A percentile compares a stretch with the other conserved stretches of the same genome.
phyloP scores from a whole-genome alignment of 2,113 vertebrate species.

The Albula goreensis region DNA sequence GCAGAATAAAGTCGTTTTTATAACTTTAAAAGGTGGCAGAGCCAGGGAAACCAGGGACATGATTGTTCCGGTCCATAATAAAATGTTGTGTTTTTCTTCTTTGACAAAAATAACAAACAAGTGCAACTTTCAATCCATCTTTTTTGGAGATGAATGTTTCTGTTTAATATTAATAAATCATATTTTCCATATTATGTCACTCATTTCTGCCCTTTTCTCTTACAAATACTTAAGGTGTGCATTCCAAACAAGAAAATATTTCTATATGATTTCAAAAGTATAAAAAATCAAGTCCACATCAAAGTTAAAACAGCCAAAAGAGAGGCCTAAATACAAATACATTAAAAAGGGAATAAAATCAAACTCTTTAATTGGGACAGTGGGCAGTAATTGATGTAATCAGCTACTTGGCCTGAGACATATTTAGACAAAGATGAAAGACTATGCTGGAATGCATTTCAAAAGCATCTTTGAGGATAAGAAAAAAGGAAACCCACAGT shows the following conservation, averaged over 20 bases:
- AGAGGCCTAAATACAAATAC: not conserved
- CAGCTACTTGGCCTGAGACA: too few species aligned
- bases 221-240: not conserved
- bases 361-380: too few species aligned
- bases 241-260: not conserved
- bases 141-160: not conserved
- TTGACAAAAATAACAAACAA: not conserved
- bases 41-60: not conserved
- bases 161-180: not conserved
- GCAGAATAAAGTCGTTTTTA: not conserved
- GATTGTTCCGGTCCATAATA: conserved; percentile 4
- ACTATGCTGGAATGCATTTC: too few species aligned
- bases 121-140: too few species aligned
- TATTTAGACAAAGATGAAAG: too few species aligned
- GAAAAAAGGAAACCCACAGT: too few species aligned
- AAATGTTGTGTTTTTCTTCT: not conserved
- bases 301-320: not conserved
- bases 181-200: not conserved
- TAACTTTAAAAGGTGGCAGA: not conserved
- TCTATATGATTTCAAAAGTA: not conserved
- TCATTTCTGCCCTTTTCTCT: not conserved
- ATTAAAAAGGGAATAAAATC: not conserved
- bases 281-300: not conserved
- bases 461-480: too few species aligned
- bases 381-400: too few species aligned